phyloP scores from a whole-genome alignment of 2,888 invertebrate species.

The Rhamphomyia laevipes region DNA sequence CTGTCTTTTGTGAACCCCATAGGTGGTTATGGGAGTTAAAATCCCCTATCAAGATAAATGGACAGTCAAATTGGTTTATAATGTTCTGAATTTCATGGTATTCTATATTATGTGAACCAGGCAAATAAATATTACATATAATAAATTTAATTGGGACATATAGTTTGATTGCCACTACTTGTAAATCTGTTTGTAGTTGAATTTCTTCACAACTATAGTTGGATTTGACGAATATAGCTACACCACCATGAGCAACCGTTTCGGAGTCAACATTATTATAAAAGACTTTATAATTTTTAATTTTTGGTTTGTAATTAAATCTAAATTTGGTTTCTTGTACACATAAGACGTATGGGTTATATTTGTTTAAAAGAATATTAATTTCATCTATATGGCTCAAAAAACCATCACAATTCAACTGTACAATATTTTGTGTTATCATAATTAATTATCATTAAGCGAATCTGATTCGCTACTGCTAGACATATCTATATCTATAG shows the following conservation, averaged over 20 bases:
- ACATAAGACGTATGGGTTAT: not conserved
- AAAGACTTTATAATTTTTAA: not conserved
- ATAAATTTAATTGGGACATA: not conserved
- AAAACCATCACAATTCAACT: not conserved
- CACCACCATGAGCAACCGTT: not conserved
- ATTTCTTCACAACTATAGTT: not conserved
- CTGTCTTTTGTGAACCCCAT: not conserved
- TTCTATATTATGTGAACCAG: not conserved
- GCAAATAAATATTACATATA: not conserved
- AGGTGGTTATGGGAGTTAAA: not conserved
- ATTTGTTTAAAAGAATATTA: not conserved
- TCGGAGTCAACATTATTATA: not conserved
- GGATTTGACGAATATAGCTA: not conserved
- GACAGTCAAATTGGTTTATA: not conserved
- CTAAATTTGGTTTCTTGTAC: not conserved
- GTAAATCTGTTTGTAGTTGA: not conserved
- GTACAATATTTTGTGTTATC: not conserved
- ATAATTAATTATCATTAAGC: not conserved
- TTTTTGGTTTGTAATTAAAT: not conserved
- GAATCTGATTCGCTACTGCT: not conserved
- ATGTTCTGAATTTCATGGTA: not conserved
- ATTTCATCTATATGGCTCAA: not conserved
- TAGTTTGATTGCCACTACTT: constrained; percentile 4
- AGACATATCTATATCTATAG: too few species aligned
- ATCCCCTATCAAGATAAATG: not conserved